Evolutionary conservation across 2,113 vertebrate species (phyloP), one percentile per base, ranked within the genome.

Genomic region (Microcebus tavaratra): DNA sequence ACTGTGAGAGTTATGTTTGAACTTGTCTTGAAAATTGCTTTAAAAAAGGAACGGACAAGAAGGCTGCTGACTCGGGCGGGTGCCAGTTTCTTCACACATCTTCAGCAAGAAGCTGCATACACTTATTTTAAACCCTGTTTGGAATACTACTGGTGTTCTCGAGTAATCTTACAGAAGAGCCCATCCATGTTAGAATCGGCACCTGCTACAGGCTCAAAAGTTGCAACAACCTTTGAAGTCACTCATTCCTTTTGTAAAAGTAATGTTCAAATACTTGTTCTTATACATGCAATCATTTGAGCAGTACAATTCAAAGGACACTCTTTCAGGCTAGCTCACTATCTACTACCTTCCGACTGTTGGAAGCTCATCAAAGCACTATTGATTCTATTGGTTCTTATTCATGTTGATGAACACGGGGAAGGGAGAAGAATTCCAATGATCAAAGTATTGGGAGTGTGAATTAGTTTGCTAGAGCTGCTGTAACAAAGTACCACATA

Each of bases 1-100:
- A 95, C 98, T 96, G 92, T 65, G 96, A 86, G 94, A 87, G 90
- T 89, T 90, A 36, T 97, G 97, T 96, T 97, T 95, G 76, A 95
- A 78, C 92, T 94, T 79, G 68, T 87, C 91, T 93, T 68, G 97
- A 92, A 61, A 97, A 96, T 97, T 94, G 93, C 96, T 97, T 81
- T 36, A 78, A 92, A 90, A 93, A 70, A 55, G 63, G 0, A 90
- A 45, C 9, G 88, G 94, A 92, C 94, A 67, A 65, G 79, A 48
- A n/a, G 94, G 91, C 97, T 78, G 72, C 78, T 83, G 86, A 80
- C 59, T 88, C 68, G 90, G 91, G 83, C 68, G 90, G 91, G 83
- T 97, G 90, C 68, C 5, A 68, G 6, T 80, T 82, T 9, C 86
- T 97, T 97, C 97, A 88, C 86, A 87, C 55, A 48, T 97, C 93